phyloP scores from a whole-genome alignment of 2,888 invertebrate genomes.

The Neoascia interrupta region DNA sequence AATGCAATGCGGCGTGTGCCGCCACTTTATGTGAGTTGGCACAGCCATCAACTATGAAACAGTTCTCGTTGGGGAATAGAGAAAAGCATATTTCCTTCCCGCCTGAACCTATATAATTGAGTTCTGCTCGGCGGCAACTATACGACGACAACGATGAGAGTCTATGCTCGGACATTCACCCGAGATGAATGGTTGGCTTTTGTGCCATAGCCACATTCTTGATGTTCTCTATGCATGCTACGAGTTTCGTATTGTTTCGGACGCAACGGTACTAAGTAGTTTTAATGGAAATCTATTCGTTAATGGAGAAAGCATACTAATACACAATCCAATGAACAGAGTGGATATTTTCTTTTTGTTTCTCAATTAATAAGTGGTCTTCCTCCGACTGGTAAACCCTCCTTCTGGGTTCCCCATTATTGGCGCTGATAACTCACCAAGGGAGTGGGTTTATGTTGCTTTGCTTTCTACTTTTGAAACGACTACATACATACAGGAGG shows the following conservation, averaged over 20 bases:
- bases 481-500: too few relatives aligned
- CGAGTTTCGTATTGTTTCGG: conserved; percentile 24
- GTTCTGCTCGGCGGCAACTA: neutral
- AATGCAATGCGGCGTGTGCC: conserved; percentile 44
- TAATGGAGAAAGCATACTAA: conserved; percentile 18
- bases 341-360: conserved; percentile 12
- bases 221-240: conserved; percentile 3
- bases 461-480: too few relatives aligned
- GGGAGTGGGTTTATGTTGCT: neutral
- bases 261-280: conserved; percentile 33
- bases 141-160: conserved; percentile 3
- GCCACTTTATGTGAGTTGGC: conserved; percentile 39
- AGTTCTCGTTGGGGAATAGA: conserved; percentile 21
- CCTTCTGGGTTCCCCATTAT: neutral
- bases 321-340: neutral
- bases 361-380: conserved; percentile 27
- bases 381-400: too few relatives aligned
- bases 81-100: conserved; percentile 2
- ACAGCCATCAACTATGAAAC: conserved; percentile 31
- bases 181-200: neutral
- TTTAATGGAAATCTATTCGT: conserved; percentile 26
- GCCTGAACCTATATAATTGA: conserved; percentile 8
- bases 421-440: neutral
- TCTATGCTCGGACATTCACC: conserved; percentile 29
- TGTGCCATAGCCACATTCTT: conserved; percentile 19